Conservation (phyloP, 2,888 invertebrate genomes). For the Cantharis nigra region DNA sequence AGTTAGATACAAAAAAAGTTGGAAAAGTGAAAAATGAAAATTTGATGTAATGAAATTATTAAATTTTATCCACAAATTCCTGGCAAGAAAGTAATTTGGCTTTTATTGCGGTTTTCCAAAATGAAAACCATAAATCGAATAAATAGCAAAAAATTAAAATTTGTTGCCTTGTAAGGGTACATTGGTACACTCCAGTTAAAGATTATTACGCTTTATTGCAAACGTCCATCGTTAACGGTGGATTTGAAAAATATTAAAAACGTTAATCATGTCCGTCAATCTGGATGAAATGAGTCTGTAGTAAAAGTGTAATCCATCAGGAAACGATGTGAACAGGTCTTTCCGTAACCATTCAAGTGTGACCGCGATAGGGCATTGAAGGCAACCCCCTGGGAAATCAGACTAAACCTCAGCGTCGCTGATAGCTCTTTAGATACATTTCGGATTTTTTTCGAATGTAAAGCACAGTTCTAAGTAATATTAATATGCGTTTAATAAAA, state of each 20-base stretch:
- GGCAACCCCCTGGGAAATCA: constrained; percentile 55
- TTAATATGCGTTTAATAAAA: constrained; percentile 16
- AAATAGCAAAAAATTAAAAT: not conserved
- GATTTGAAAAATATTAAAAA: constrained; percentile 7
- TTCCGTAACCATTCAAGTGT: constrained; percentile 56
- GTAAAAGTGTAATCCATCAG: constrained; percentile 46
- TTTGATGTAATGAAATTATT: not conserved
- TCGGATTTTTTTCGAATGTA: constrained; percentile 43
- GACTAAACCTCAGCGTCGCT: constrained; percentile 44
- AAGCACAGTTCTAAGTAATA: constrained; percentile 34
- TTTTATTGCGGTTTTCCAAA: not conserved
- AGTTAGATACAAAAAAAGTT: too few species aligned
- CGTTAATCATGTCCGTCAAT: constrained; percentile 25
- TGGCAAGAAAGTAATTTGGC: not conserved
- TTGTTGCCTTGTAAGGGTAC: not conserved
- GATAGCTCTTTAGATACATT: constrained; percentile 35
- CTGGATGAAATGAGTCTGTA: constrained; percentile 21
- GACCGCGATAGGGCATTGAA: constrained; percentile 55
- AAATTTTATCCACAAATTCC: too few species aligned
- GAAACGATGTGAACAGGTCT: constrained; percentile 52
- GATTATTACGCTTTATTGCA: not conserved
- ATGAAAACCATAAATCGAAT: not conserved
- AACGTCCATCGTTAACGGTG: not conserved
- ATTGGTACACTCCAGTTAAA: not conserved
- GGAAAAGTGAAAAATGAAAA: too few species aligned